Percentiles rank a stretch among this genome's conserved stretches.
Conservation (phyloP, 2,113 vertebrate genomes). For the Alligator mississippiensis region DNA sequence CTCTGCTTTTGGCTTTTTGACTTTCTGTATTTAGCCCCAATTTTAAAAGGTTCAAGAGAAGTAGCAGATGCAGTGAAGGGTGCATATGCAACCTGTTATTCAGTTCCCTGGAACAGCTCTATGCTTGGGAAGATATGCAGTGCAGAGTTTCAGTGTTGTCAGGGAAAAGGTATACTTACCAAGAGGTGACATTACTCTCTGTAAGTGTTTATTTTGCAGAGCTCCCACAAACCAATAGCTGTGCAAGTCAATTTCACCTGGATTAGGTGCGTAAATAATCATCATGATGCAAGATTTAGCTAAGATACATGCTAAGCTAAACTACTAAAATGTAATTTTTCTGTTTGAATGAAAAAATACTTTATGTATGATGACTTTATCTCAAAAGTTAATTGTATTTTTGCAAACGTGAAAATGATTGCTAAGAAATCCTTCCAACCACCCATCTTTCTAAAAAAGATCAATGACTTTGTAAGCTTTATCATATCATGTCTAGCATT, state of each 20-base stretch:
- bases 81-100: neutral
- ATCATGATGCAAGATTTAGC: neutral
- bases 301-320: neutral
- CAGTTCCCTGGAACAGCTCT: neutral
- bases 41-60: neutral
- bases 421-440: slow-evolving; percentile 14
- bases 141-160: neutral
- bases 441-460: slow-evolving; percentile 41
- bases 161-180: neutral
- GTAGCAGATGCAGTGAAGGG: neutral
- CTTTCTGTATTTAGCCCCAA: neutral
- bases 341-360: neutral
- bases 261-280: slow-evolving; percentile 38
- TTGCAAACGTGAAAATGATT: slow-evolving; percentile 19
- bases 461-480: slow-evolving; percentile 42
- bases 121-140: neutral
- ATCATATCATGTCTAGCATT: slow-evolving; percentile 18
- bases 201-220: neutral
- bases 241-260: neutral
- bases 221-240: neutral
- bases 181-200: neutral
- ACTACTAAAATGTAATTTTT: neutral
- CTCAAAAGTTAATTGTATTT: slow-evolving; percentile 6
- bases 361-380: neutral
- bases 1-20: no score